These are phyloP conservation scores for Drosophila putrida DNA, from an alignment of 2,888 invertebrate genomes.

Conservation along the genomic window DNA sequence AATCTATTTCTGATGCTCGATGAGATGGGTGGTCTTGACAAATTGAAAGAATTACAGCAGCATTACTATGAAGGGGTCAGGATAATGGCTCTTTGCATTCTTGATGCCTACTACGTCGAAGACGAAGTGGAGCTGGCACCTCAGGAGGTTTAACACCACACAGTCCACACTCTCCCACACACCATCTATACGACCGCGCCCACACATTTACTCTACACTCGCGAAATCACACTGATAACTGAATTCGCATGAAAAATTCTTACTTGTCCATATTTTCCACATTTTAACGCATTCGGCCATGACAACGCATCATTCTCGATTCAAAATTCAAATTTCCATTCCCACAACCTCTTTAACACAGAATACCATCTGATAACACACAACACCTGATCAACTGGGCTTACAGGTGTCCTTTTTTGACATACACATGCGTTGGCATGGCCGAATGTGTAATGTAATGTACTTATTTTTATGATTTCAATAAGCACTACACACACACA, in stretches of 20 bases:
- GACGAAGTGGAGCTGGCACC: slow-evolving; percentile 82
- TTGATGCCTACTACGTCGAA: slow-evolving; percentile 94
- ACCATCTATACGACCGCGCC: slow-evolving; percentile 60
- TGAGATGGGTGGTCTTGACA: slow-evolving; percentile 95
- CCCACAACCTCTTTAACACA: slow-evolving; percentile 1
- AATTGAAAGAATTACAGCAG: slow-evolving; percentile 94
- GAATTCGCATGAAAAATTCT: slow-evolving; percentile 1
- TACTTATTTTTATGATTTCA: slow-evolving; percentile 24
- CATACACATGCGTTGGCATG: slow-evolving; percentile 52
- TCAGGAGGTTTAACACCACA: slow-evolving; percentile 80
- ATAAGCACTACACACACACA: not conserved
- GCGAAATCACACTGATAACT: too few relatives aligned
- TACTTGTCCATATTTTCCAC: slow-evolving; percentile 26
- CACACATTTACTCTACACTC: too few relatives aligned
- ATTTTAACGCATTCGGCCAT: slow-evolving; percentile 45
- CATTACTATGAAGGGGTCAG: slow-evolving; percentile 96
- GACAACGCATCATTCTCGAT: slow-evolving; percentile 52
- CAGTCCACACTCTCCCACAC: slow-evolving; percentile 46
- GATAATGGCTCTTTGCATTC: slow-evolving; percentile 90
- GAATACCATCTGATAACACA: not conserved
- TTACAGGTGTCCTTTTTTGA: slow-evolving; percentile 11
- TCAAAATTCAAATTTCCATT: not conserved
- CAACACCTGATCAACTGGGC: slow-evolving; percentile 29
- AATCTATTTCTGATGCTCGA: slow-evolving; percentile 93
- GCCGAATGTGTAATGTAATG: slow-evolving; percentile 33